Evolutionary conservation across 2,113 vertebrate genomes (phyloP).

Genomic region (Dascyllus trimaculatus): DNA sequence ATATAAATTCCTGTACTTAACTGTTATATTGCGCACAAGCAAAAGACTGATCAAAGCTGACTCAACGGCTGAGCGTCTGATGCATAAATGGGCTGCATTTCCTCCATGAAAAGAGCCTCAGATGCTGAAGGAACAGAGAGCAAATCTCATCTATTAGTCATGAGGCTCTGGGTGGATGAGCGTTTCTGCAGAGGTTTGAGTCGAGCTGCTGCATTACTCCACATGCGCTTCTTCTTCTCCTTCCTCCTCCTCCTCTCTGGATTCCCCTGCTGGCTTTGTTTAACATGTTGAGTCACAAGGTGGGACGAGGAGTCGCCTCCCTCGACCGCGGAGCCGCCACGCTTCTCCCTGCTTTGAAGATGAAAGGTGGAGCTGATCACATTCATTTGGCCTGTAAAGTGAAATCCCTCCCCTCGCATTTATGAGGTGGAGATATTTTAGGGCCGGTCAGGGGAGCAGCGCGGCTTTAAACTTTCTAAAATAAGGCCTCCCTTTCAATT

Average conservation of each 20-base stretch:
- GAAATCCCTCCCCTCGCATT: slow-evolving; percentile 41
- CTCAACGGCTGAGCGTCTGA: slow-evolving; percentile 11
- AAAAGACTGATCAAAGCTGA: slow-evolving; percentile 18
- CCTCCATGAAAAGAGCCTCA: not conserved
- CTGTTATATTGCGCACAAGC: not conserved
- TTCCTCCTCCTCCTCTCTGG: slow-evolving; percentile 29
- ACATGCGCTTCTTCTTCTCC: slow-evolving; percentile 15
- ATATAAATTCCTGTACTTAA: not conserved
- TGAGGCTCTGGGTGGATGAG: slow-evolving; percentile 58
- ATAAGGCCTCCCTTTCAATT: slow-evolving; percentile 8
- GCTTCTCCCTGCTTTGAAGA: slow-evolving; percentile 67
- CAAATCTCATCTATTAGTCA: slow-evolving; percentile 75
- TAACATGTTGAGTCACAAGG: slow-evolving; percentile 70
- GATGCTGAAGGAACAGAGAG: slow-evolving; percentile 41
- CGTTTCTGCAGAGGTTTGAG: slow-evolving; percentile 59
- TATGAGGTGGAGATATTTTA: slow-evolving; percentile 42
- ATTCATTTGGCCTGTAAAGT: slow-evolving; percentile 45
- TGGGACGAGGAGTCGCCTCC: slow-evolving; percentile 45
- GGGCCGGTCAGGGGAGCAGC: slow-evolving; percentile 2
- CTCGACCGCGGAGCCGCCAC: slow-evolving; percentile 34
- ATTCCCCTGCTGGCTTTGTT: slow-evolving; percentile 45
- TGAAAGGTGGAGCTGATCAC: slow-evolving; percentile 67
- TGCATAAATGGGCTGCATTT: slow-evolving; percentile 20
- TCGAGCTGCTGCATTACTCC: slow-evolving; percentile 41
- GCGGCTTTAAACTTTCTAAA: slow-evolving; percentile 8